A percentile compares a stretch with the other conserved stretches of the same genome.
Evolutionary conservation across 2,113 vertebrate genomes (phyloP).

Genomic region (Mungos mungo): DNA sequence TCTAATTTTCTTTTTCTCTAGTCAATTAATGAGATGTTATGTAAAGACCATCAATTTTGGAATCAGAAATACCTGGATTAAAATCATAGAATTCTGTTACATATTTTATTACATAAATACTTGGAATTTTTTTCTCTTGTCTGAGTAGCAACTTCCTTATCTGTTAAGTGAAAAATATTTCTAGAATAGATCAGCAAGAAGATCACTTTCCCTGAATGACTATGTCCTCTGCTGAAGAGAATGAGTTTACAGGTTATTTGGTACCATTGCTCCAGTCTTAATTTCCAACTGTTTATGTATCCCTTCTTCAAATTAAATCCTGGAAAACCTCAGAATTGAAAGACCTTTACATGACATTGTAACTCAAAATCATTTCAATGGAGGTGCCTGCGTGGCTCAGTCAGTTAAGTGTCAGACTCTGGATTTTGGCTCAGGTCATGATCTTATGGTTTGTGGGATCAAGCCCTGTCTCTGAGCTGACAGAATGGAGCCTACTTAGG

Average conservation of each 20-base stretch:
- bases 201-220: background rate
- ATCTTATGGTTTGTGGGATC: too few relatives aligned
- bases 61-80: background rate
- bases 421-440: too few relatives aligned
- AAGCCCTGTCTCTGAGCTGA: too few relatives aligned
- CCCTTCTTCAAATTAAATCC: background rate
- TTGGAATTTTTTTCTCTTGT: background rate
- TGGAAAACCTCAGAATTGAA: background rate
- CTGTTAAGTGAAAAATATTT: background rate
- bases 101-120: background rate
- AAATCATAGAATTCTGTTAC: background rate
- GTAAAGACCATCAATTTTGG: background rate
- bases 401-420: too few relatives aligned
- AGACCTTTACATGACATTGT: background rate
- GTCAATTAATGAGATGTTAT: background rate
- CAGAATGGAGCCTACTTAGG: too few relatives aligned
- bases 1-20: background rate
- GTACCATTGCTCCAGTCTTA: background rate
- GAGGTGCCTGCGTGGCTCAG: background rate
- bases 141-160: background rate
- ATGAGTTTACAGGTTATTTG: background rate
- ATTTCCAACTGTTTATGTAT: background rate
- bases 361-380: background rate
- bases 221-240: background rate
- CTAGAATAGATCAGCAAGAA: background rate